Conservation (phyloP, 2,797 vertebrate species). For the Rhodeus uyekii region DNA sequence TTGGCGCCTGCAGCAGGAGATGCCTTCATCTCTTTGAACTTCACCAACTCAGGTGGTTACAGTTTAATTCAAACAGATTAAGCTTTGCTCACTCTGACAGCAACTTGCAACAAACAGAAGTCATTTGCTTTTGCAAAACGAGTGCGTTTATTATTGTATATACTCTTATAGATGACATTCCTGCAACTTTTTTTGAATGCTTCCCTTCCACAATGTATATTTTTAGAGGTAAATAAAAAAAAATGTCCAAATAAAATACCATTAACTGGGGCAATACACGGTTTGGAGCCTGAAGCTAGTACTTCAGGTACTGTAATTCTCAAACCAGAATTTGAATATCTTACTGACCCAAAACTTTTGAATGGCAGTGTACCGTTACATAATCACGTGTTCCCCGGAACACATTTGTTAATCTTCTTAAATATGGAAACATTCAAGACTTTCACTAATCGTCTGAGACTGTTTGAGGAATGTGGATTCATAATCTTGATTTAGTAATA, state of each 20-base stretch:
- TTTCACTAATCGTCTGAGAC: not conserved
- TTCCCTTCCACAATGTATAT: not conserved
- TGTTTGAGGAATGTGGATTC: not conserved
- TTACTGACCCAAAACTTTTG: not conserved
- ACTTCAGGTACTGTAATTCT: not conserved
- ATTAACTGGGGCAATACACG: not conserved
- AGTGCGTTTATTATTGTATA: not conserved
- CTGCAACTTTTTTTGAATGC: not conserved
- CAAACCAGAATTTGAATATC: not conserved
- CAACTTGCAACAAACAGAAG: not conserved
- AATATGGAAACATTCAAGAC: not conserved
- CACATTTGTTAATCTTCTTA: not conserved
- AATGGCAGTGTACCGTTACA: not conserved
- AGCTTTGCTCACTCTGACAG: not conserved
- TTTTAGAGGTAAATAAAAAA: not conserved
- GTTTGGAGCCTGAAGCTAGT: not conserved
- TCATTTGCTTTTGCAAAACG: not conserved
- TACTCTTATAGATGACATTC: not conserved
- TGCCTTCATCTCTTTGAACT: slow-evolving; percentile 92
- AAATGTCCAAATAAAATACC: not conserved
- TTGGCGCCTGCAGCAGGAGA: slow-evolving; percentile 96
- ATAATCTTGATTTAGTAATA: not conserved
- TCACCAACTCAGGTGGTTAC: slow-evolving; percentile 80
- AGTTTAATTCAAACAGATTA: not conserved
- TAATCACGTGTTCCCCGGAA: not conserved